These are phyloP conservation scores for Drosophila bocki DNA, from an alignment of 1,140 invertebrate genomes.

Conservation along the genomic window DNA sequence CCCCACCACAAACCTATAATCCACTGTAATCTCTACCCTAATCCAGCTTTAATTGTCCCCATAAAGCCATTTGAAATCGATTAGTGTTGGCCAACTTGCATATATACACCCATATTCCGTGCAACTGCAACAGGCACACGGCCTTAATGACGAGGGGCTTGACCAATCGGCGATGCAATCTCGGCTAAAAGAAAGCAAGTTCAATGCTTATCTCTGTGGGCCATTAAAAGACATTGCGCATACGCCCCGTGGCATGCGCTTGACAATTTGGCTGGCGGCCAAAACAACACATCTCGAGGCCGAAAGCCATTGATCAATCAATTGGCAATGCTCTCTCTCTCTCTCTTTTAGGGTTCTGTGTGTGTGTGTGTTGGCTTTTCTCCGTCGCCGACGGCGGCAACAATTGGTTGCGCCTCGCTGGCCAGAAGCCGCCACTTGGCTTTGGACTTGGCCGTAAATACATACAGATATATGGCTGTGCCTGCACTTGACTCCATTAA, in stretches of 20 bases:
- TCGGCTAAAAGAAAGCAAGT: slow-evolving; percentile 56
- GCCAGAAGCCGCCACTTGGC: slow-evolving; percentile 42
- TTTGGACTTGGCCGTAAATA: slow-evolving; percentile 17
- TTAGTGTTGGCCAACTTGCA: slow-evolving; percentile 14
- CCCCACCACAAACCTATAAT: background rate
- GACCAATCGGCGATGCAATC: slow-evolving; percentile 16
- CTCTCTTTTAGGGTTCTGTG: slow-evolving; percentile 3
- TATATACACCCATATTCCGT: background rate
- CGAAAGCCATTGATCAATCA: slow-evolving; percentile 75
- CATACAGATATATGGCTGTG: slow-evolving; percentile 1
- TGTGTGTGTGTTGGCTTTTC: slow-evolving; percentile 12
- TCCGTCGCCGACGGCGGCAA: slow-evolving; percentile 23
- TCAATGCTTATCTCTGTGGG: slow-evolving; percentile 67
- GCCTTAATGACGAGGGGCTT: slow-evolving; percentile 61
- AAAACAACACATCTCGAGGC: slow-evolving; percentile 52
- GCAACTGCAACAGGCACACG: slow-evolving; percentile 46
- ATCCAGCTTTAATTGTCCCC: slow-evolving; percentile 23
- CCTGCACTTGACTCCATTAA: slow-evolving; percentile 77
- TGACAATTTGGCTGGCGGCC: slow-evolving; percentile 66
- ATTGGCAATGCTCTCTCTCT: slow-evolving; percentile 27
- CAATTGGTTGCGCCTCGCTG: slow-evolving; percentile 72
- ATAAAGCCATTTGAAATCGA: slow-evolving; percentile 36
- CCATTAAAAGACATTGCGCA: slow-evolving; percentile 71
- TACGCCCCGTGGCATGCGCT: slow-evolving; percentile 58
- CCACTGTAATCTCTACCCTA: slow-evolving; percentile 5